These are phyloP conservation scores for Anser cygnoides DNA, from an alignment of 2,113 vertebrate species.

Conservation along the genomic window DNA sequence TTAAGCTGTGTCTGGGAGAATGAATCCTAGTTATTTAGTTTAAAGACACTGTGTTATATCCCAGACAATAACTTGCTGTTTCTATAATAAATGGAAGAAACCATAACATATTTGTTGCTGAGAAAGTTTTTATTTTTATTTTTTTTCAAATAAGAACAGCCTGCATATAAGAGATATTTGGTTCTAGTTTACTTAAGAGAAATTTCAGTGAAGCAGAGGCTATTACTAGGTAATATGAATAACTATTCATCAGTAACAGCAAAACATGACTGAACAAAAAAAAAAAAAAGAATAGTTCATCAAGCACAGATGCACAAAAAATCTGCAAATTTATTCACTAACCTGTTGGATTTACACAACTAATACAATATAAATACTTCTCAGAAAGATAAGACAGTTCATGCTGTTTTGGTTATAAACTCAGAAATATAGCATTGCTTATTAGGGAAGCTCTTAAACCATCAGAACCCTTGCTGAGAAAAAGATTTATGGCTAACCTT, in stretches of 20 bases:
- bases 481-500: conserved; percentile 69
- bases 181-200: neutral
- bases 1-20: neutral
- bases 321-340: neutral
- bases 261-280: neutral
- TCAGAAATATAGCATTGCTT: conserved; percentile 21
- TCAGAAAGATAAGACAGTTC: conserved; percentile 5
- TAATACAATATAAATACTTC: neutral
- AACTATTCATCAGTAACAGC: neutral
- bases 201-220: neutral
- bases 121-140: neutral
- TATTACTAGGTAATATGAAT: neutral
- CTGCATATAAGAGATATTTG: neutral
- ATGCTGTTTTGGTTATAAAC: neutral
- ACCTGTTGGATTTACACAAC: neutral
- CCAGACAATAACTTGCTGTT: neutral
- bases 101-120: neutral
- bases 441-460: conserved; percentile 50
- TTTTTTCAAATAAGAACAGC: neutral
- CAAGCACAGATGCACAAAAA: neutral
- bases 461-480: conserved; percentile 59
- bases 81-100: neutral
- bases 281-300: neutral
- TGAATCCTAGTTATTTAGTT: neutral
- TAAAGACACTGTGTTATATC: neutral